Evolutionary conservation across 2,888 invertebrate species (phyloP).

Genomic region (Drosophila fungiperda): DNA sequence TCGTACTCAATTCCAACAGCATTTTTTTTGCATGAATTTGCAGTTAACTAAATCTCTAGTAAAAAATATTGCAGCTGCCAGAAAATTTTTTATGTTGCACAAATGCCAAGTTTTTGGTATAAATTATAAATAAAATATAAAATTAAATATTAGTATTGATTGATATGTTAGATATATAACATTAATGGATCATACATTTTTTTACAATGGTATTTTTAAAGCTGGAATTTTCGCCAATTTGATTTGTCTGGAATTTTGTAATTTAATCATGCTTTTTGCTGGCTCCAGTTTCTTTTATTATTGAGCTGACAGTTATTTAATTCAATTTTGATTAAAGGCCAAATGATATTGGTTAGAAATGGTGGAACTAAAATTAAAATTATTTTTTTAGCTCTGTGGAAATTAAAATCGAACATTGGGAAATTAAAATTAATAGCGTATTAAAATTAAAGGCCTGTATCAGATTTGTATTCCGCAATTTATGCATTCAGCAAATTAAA

Average conservation of each 20-base stretch:
- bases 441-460: neutral
- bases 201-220: neutral
- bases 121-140: too few species aligned
- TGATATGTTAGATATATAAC: neutral
- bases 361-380: neutral
- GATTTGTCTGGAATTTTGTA: neutral
- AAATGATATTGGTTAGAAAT: neutral
- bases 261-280: neutral
- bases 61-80: neutral
- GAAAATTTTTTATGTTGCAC: neutral
- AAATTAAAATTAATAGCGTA: neutral
- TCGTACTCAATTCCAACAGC: neutral
- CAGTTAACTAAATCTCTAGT: neutral
- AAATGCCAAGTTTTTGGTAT: too few species aligned
- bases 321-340: neutral
- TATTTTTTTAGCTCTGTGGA: neutral
- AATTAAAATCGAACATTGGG: neutral
- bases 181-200: neutral
- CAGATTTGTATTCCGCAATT: neutral
- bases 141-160: too few species aligned
- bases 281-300: neutral
- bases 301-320: neutral
- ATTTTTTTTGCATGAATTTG: neutral
- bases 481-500: neutral
- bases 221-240: neutral